phyloP scores from a whole-genome alignment of 2,113 vertebrate genomes.

The Sceloporus undulatus region DNA sequence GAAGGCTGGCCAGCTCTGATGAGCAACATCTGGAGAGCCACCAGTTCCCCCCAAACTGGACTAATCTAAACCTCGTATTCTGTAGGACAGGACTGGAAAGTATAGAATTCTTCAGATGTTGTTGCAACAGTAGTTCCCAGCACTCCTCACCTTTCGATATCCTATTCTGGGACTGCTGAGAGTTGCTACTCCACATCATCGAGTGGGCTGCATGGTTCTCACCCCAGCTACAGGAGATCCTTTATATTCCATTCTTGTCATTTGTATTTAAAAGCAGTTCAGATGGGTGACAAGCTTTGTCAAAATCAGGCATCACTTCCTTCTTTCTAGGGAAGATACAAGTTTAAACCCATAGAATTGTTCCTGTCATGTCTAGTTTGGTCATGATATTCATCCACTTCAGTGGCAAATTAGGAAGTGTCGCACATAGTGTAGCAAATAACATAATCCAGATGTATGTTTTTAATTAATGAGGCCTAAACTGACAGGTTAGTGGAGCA shows the following conservation, averaged over 20 bases:
- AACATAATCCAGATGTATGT: neutral
- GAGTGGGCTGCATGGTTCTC: too few relatives aligned
- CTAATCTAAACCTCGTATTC: neutral
- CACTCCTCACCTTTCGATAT: too few relatives aligned
- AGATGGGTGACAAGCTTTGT: neutral
- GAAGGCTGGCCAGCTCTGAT: too few relatives aligned
- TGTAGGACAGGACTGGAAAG: too few relatives aligned
- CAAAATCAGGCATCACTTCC: neutral
- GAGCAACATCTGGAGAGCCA: neutral
- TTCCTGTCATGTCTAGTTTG: neutral
- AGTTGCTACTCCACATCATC: too few relatives aligned
- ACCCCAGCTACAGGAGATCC: neutral
- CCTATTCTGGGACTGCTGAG: too few relatives aligned
- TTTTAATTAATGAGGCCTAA: slow-evolving; percentile 22
- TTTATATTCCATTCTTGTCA: neutral
- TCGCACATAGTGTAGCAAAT: neutral
- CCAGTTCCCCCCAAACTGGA: neutral
- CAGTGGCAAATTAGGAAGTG: neutral
- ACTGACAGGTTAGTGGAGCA: slow-evolving; percentile 7
- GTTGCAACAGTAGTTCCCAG: too few relatives aligned
- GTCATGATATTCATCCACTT: too few relatives aligned
- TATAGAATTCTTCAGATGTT: too few relatives aligned
- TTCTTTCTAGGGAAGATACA: slow-evolving; percentile 9
- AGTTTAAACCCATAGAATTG: neutral
- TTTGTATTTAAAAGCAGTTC: neutral